Evolutionary conservation across 1,140 invertebrate species (phyloP), one percentile per base, ranked within the genome.

Genomic region (Anthonomus grandis): DNA sequence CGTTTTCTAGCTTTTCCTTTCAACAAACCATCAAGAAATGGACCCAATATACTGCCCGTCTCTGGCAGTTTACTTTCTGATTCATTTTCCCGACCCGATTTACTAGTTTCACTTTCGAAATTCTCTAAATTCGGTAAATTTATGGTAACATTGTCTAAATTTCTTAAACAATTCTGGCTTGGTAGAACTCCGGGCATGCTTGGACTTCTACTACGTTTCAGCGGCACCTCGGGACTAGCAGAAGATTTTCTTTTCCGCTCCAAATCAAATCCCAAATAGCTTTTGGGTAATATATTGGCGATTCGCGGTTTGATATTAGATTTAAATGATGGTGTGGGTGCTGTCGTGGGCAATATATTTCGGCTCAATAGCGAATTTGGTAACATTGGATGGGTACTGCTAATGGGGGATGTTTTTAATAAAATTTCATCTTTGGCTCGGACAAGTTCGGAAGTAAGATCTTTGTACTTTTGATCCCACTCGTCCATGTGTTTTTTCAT

Each of bases 391-490:
- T 22, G 76, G 68, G 31, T 71, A n/a, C n/a, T n/a, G 67, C 2
- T 64, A 19, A 49, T 75, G 68, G 39, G 66, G 23, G 64, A 34
- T 9, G 61, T 22, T 50, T 64, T 62, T 8, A 54, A 44, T 8
- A 63, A 27, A 31, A 67, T 61, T 48, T 78, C 76, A 42, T 81
- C 78, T 17, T 75, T 71, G 0, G 78, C 74, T 8, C 75, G 70
- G 41, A 75, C 75, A 9, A 80, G 60, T 67, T 81, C 79, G 0
- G 75, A 72, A 4, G 75, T 77, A 12, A 82, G 59, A 62, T 80
- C 78, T 5, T 72, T 74, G 38, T 79, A 76, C 66, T 80, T 81
- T 44, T 79, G 75, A 46, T 81, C 78, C 76, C 77, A 81, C 42
- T 81, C 79, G 47, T 78, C 79, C 2, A 82, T 61, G 57, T 79